Conservation (phyloP, 92 coral and sea anemone genomes). For the Bergia puertoricense region DNA sequence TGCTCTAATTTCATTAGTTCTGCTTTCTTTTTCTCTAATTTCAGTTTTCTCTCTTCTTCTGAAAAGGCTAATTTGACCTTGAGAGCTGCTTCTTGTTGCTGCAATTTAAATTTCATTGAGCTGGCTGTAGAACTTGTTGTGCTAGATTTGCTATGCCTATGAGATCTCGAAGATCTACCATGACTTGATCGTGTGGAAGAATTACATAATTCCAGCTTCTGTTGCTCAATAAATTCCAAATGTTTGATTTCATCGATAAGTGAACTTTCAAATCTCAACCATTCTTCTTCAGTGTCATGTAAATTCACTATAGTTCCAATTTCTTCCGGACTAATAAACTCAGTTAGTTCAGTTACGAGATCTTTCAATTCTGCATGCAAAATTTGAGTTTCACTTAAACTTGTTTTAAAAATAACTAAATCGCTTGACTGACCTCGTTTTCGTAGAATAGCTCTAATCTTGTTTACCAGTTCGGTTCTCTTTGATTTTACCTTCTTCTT, state of each 20-base stretch:
- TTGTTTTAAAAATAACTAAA: background rate
- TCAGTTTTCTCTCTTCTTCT: constrained; percentile 40
- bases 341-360: constrained; percentile 18
- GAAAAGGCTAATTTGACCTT: constrained; percentile 15
- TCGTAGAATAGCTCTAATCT: constrained; percentile 14
- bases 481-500: no score
- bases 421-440: constrained; percentile 34
- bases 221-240: constrained; percentile 27
- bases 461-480: no score
- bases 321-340: background rate
- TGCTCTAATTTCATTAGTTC: constrained; percentile 22
- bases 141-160: background rate
- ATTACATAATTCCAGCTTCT: constrained; percentile 21
- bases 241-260: constrained; percentile 34
- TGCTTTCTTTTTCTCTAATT: constrained; percentile 32
- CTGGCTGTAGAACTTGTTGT: background rate
- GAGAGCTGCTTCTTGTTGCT: constrained; percentile 11
- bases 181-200: constrained; percentile 11
- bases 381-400: background rate
- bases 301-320: background rate
- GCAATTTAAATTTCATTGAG: constrained; percentile 10
- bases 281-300: background rate
- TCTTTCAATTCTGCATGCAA: constrained; percentile 11
- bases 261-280: background rate
- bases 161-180: constrained; percentile 2